Conservation (phyloP, 2,888 invertebrate species). For the Hoplodrina ambigua region DNA sequence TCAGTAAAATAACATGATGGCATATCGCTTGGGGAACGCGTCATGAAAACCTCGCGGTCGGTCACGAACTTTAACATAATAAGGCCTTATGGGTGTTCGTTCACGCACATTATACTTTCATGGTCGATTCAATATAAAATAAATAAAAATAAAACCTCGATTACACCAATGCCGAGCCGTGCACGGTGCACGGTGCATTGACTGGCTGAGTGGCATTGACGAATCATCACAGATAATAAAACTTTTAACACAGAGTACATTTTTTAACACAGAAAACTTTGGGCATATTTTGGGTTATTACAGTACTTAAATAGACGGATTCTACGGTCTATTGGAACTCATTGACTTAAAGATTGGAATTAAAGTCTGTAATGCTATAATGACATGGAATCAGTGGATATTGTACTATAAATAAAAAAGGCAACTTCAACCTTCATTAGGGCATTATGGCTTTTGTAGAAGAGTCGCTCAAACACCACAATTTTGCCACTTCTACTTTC, state of each 20-base stretch:
- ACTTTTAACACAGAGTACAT: not conserved
- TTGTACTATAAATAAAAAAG: too few relatives aligned
- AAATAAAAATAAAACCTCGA: slow-evolving; percentile 66
- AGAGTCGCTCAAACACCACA: too few relatives aligned
- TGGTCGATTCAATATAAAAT: slow-evolving; percentile 65
- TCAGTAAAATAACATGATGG: slow-evolving; percentile 57
- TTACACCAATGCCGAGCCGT: slow-evolving; percentile 55
- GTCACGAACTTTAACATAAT: slow-evolving; percentile 67
- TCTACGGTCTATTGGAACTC: too few relatives aligned
- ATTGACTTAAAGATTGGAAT: too few relatives aligned
- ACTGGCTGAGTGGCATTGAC: not conserved
- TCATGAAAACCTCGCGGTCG: slow-evolving; percentile 69
- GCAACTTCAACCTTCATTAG: too few relatives aligned
- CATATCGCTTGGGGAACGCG: slow-evolving; percentile 57
- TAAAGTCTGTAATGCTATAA: too few relatives aligned
- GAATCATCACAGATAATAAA: not conserved
- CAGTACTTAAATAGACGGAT: too few relatives aligned
- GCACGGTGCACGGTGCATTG: slow-evolving; percentile 8
- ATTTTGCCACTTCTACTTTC: too few relatives aligned
- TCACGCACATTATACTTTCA: slow-evolving; percentile 60
- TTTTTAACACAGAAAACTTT: too few relatives aligned
- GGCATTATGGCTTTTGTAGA: too few relatives aligned
- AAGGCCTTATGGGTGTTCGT: slow-evolving; percentile 53
- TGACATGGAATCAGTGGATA: too few relatives aligned
- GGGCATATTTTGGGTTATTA: too few relatives aligned